Evolutionary conservation across 2,113 vertebrate species (phyloP), one percentile per base, ranked within the genome.

Genomic region (Lasiurus borealis): DNA sequence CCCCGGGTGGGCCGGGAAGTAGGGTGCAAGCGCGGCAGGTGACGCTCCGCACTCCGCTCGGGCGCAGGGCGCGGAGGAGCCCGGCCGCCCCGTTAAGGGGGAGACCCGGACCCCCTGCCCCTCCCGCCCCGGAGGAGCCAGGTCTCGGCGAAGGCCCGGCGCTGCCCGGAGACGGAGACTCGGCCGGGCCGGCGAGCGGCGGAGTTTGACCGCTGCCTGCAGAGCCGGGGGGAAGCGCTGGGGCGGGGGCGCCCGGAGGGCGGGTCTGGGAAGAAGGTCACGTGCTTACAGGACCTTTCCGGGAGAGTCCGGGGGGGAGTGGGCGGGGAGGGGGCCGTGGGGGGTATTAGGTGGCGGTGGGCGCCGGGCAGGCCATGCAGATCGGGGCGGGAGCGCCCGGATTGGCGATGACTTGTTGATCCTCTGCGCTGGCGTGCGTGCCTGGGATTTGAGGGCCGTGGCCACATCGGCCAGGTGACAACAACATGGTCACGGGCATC

Each of bases 391-490:
- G 40, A 84, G 84, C 73, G 18, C 91, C 84, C 50, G 66, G 92
- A 29, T 83, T 27, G 3, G 50, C 14, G 68, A 14, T 83, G 92
- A 97, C 97, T 96, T 97, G 97, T 97, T 97, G 97, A 96, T 97
- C 96, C 89, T 95, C 62, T 6, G 75, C 23, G 68, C 90, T 72
- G 48, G 66, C 27, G 3, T n/a, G n/a, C n/a, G n/a, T 85, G 46
- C 13, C 15, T 68, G 64, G 54, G 88, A 31, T 48, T 88, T 77
- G 48, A 27, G 40, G 40, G 16, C 40, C 77, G 54, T 72, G 16
- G 23, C 21, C 48, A 54, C 8, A 87, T 50, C 46, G 19, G n/a
- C 50, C 46, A 8, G 64, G 64, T 77, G 66, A 88, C 19, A 68
- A n/a, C n/a, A n/a, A 90, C 19, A 2, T 31, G 66, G 76, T 83